Evolutionary conservation across 2,888 invertebrate species (phyloP), one percentile per base, ranked within the genome.

Genomic region (Ophion ellenae): DNA sequence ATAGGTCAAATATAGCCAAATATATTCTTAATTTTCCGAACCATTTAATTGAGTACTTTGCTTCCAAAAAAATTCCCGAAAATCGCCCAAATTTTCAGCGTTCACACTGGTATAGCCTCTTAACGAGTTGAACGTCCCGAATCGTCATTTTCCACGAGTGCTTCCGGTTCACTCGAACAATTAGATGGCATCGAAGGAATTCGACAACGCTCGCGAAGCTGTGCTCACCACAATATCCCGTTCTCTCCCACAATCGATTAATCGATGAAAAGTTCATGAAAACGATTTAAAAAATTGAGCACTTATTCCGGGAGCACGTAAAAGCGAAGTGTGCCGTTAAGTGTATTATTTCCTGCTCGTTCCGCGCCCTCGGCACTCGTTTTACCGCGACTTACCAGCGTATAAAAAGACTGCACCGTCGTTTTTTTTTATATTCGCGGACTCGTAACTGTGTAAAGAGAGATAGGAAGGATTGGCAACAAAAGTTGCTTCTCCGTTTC

Each of bases 191-290:
- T 73, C 71, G 59, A 59, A 73, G 28, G 57, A 57, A 53, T 20
- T 28, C 10, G 20, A 28, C 10, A 11, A 45, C 7, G 61, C 40
- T 61, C 10, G 20, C 11, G n/a, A 17, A 17, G 28, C 36, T 45
- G 36, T 36, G n/a, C 17, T 67, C 32, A 32, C 32, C 2, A n/a
- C 28, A n/a, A 20, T 76, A 20, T 57, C 20, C 28, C 4, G n/a
- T 53, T 67, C 66, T 14, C 47, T 20, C 40, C 7, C 6, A 6
- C 14, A 20, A 69, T 77, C 67, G 77, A 77, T 66, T 57, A 57
- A 40, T 67, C 77, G 57, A 67, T 77, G 57, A 77, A 77, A 57
- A 40, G 67, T 77, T 67, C 14, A 36, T 77, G 67, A 77, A 77
- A 77, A 67, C 66, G 57, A 67, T 57, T 57, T 57, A 14, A 66